Evolutionary conservation across 2,797 vertebrate species (phyloP).

Genomic region (Denticeps clupeoides): DNA sequence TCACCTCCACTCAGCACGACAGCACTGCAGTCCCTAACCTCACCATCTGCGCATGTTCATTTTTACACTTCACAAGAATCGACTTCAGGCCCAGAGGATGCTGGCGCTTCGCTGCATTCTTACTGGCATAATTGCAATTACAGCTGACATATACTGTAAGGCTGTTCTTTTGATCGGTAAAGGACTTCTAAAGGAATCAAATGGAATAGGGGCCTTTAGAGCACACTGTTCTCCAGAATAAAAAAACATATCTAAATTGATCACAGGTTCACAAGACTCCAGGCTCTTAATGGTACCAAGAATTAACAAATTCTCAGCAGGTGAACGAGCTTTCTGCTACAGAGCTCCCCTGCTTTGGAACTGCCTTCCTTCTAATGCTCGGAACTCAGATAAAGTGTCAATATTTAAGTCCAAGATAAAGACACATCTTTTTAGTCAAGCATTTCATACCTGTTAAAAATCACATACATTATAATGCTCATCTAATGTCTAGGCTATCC

Average conservation of each 20-base stretch:
- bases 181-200: conserved; percentile 22
- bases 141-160: conserved; percentile 27
- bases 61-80: conserved; percentile 22
- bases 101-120: conserved; percentile 14
- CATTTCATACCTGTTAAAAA: no score
- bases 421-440: no score
- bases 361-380: no score
- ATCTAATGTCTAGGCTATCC: no score
- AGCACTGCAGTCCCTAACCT: conserved; percentile 12
- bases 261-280: no score
- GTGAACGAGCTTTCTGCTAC: no score
- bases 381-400: no score
- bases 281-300: no score
- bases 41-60: conserved; percentile 22
- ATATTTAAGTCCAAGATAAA: no score
- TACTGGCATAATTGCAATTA: conserved; percentile 31
- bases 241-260: conserved; percentile 8
- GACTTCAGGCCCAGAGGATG: conserved; percentile 18
- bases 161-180: conserved; percentile 32
- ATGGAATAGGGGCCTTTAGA: conserved; percentile 23
- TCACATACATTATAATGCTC: no score
- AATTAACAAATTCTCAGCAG: no score
- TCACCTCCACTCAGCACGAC: conserved; percentile 9
- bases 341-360: no score
- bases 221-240: conserved; percentile 13